phyloP scores from a whole-genome alignment of 64 coral and sea anemone species.

The Hydrozoanthus tunicans region DNA sequence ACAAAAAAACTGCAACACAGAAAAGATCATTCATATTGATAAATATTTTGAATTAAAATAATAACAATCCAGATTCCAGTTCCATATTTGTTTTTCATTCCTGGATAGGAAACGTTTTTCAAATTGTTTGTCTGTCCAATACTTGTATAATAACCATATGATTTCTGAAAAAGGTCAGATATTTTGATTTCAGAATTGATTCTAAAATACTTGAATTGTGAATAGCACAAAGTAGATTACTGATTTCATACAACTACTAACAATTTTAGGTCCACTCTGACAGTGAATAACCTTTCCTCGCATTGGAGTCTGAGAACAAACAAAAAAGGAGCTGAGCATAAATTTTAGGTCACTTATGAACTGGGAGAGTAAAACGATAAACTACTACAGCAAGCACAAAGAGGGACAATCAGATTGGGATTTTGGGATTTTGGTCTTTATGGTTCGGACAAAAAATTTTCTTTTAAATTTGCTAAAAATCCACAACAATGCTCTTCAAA shows the following conservation, averaged over 20 bases:
- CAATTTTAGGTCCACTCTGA: background rate
- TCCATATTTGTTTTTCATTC: background rate
- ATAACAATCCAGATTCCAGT: background rate
- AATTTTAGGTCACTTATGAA: background rate
- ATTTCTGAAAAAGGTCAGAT: conserved; percentile 1
- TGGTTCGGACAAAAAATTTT: too few relatives aligned
- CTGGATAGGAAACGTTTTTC: background rate
- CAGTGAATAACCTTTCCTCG: background rate
- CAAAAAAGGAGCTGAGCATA: background rate
- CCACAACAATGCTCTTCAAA: too few relatives aligned
- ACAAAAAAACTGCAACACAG: too few relatives aligned
- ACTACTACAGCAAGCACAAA: background rate
- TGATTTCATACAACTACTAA: conserved; percentile 11
- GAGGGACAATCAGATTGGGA: too few relatives aligned
- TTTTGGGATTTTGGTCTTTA: too few relatives aligned
- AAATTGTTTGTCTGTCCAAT: background rate
- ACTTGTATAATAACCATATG: conserved; percentile 7
- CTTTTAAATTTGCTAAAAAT: too few relatives aligned
- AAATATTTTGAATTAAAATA: background rate
- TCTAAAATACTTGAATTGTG: background rate
- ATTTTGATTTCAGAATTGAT: too few relatives aligned
- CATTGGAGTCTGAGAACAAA: conserved; percentile 3
- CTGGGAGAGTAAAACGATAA: background rate
- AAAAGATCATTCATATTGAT: too few relatives aligned
- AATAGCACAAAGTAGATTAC: background rate